Evolutionary conservation across 2,888 invertebrate species (phyloP).

Genomic region (Tetranychus truncatus): DNA sequence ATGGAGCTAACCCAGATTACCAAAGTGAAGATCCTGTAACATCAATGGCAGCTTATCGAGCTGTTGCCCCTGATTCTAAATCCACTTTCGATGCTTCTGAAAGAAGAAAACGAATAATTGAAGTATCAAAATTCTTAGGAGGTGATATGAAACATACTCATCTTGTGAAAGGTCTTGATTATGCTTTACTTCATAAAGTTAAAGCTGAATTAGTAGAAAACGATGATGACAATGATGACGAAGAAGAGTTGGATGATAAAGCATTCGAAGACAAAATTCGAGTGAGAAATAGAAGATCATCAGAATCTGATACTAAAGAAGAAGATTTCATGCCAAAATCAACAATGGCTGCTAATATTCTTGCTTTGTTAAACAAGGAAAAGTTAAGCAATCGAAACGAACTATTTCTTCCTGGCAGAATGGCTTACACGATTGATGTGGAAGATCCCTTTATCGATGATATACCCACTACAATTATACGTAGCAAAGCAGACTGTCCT

Average conservation of each 20-base stretch:
- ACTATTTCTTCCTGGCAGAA: constrained; percentile 77
- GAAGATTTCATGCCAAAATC: constrained; percentile 22
- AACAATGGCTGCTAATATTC: constrained; percentile 23
- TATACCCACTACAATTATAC: constrained; percentile 81
- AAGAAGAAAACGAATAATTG: constrained; percentile 74
- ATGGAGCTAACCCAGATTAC: constrained; percentile 57
- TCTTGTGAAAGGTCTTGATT: constrained; percentile 93
- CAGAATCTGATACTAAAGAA: constrained; percentile 21
- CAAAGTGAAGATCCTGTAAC: constrained; percentile 58
- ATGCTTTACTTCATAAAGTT: constrained; percentile 74
- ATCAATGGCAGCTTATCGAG: constrained; percentile 65
- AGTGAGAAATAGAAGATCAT: neutral
- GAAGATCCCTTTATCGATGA: constrained; percentile 66
- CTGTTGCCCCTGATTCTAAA: constrained; percentile 88
- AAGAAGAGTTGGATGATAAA: constrained; percentile 47
- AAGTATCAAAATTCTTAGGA: constrained; percentile 97
- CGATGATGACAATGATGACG: constrained; percentile 44
- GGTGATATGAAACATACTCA: constrained; percentile 99
- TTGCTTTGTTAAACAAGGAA: constrained; percentile 32
- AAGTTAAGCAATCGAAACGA: constrained; percentile 59
- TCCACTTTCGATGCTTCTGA: constrained; percentile 82
- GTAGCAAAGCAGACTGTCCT: constrained; percentile 72
- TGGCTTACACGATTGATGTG: constrained; percentile 94
- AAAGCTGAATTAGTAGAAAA: constrained; percentile 21
- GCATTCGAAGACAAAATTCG: constrained; percentile 25